Evolutionary conservation across 1,140 invertebrate genomes (phyloP), one percentile per base, ranked within the genome.

Genomic region (Orius insidiosus): DNA sequence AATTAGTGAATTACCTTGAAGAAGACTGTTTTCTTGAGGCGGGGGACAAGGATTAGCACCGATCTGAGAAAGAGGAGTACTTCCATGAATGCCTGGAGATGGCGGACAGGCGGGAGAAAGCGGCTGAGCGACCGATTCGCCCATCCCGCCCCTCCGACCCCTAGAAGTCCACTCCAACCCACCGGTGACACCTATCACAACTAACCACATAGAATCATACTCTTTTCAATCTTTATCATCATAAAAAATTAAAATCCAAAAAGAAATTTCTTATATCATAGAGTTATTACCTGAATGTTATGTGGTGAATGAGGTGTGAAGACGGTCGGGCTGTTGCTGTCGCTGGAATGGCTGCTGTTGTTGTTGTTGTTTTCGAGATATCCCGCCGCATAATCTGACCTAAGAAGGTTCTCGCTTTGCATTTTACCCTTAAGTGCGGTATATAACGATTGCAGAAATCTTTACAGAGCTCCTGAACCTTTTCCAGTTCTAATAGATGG

Each of bases 401-500:
- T 66, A 33, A 88, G 63, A 32, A 88, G 64, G 63, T 87, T 86
- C 59, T 95, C 90, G 63, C 89, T 92, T 62, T 93, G 90, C 87
- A 95, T 94, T n/a, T 95, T 94, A 15, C 86, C 85, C 64, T 94
- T 94, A 49, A 95, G 68, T 62, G 88, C 93, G 46, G 85, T 87
- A 95, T 95, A 68, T 96, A 96, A 37, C 89, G 72, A 58, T 87
- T 87, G 68, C 90, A 95, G 66, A 95, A 96, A 67, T 95, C 90
- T 59, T 93, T 87, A 67, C 92, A 96, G 51, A 96, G 61, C 67
- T 96, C 92, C 64, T 95, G 89, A 19, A 96, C 90, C 69, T 97
- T 88, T 63, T 88, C 84, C 58, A 98, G 66, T 63, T 98, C 93
- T 52, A 97, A 65, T 18, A 98, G 71, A 67, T 98, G 93, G 63